Percentiles rank a stretch among this genome's conserved stretches.
Conservation (phyloP, 2,797 vertebrate species). For the Hipposideros larvatus region DNA sequence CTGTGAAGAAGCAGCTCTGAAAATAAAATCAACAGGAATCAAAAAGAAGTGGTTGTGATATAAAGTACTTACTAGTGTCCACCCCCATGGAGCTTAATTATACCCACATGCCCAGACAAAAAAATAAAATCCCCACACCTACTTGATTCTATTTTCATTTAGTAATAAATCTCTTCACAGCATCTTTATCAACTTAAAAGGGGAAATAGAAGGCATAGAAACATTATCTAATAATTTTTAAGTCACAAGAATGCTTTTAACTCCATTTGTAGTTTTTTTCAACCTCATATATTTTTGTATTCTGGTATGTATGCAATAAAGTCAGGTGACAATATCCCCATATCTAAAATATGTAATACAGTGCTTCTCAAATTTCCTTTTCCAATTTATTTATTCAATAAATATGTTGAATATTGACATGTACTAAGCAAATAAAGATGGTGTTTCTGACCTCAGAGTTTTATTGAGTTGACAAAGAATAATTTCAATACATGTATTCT, state of each 20-base stretch:
- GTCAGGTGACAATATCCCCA: not conserved
- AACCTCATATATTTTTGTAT: not conserved
- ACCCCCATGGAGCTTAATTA: slow-evolving; percentile 66
- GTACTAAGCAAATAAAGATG: not conserved
- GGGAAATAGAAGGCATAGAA: not conserved
- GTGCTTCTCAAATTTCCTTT: not conserved
- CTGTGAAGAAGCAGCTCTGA: slow-evolving; percentile 55
- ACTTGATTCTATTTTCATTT: slow-evolving; percentile 49
- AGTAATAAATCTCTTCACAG: slow-evolving; percentile 29
- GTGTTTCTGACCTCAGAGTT: not conserved
- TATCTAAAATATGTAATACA: not conserved
- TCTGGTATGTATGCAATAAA: not conserved
- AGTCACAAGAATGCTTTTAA: not conserved
- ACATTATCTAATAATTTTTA: not conserved
- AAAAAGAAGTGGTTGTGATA: slow-evolving; percentile 70
- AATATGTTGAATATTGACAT: not conserved
- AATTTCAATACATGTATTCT: not conserved
- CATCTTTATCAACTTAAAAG: not conserved
- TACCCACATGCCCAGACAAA: slow-evolving; percentile 29
- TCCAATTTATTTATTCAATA: not conserved
- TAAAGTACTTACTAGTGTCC: slow-evolving; percentile 51
- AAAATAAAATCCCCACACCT: not conserved
- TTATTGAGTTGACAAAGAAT: not conserved
- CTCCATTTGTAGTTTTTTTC: not conserved
- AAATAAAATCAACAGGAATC: slow-evolving; percentile 77